Base-by-base conservation (phyloP, 2,888 invertebrate genomes). In the Ypsolopha scabrella region DNA sequence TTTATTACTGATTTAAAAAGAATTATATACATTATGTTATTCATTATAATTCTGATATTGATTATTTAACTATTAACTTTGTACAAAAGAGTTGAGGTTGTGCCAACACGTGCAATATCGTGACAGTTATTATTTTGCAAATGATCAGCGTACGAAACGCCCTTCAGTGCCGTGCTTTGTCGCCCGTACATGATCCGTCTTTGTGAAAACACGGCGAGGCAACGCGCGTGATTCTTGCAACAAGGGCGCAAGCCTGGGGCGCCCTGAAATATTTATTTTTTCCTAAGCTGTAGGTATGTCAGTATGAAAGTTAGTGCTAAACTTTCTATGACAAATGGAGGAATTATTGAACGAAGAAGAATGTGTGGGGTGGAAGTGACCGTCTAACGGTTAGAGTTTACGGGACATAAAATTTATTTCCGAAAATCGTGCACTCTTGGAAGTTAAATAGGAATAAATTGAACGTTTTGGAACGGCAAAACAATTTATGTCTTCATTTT, bases 201-300 rank as follows among this genome's bases (percentile, higher is more conserved):
- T 80, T 74, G 78, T 79, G 78, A 70, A 78, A 78, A 77, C 75
- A 72, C 78, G 77, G 76, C 76, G 80, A 72, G 76, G 75, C 38
- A 37, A 36, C 47, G 80, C 81, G 81, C 81, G 81, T 83, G 83
- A 81, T 83, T 82, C 85, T 72, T 75, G 74, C 80, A 75, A 75
- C 80, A 76, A 78, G 85, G 85, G 82, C 71, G 77, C 69, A 67
- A 57, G 58, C 54, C 9, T 64, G 67, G 74, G 71, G 70, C 62
- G 63, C 57, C 54, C 73, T 75, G 74, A 77, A 79, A 80, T 80
- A 80, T 82, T 74, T 80, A 78, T 78, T 80, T 65, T 69, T 71
- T 68, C 63, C 65, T 59, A 52, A 55, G 57, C 58, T 48, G 11
- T 62, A 67, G 64, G 65, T 63, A 70, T 68, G 71, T 24, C 24